A percentile compares a stretch with the other conserved stretches of the same genome.
Evolutionary conservation across 35 echinoderm and acorn worm genomes (phyloP).

Genomic region (Holothuria glaberrima): DNA sequence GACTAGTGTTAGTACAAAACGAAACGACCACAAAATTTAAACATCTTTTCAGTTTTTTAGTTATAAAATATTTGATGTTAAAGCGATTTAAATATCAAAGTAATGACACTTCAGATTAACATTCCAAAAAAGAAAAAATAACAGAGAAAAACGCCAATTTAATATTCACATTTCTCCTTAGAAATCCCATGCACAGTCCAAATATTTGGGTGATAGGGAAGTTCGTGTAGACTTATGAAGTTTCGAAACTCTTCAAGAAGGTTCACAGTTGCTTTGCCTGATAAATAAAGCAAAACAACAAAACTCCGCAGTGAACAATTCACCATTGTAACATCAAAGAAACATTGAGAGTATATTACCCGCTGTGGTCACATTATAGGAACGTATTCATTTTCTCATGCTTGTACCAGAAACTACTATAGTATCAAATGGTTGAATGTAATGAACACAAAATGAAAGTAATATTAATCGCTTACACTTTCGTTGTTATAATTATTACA

Average conservation of each 20-base stretch:
- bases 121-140: no score
- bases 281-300: neutral
- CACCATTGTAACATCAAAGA: neutral
- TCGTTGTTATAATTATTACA: no score
- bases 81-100: no score
- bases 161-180: constrained; percentile 17
- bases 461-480: no score
- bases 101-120: no score
- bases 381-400: no score
- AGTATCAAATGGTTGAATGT: no score
- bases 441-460: neutral
- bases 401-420: neutral
- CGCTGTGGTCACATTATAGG: neutral
- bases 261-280: constrained; percentile 36
- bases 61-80: no score
- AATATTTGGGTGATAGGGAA: constrained; percentile 15
- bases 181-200: constrained; percentile 23
- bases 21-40: no score
- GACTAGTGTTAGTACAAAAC: no score
- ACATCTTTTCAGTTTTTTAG: no score
- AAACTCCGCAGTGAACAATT: neutral
- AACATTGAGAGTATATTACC: neutral
- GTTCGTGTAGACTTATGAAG: constrained; percentile 12
- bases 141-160: neutral
- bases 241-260: constrained; percentile 51